These are phyloP conservation scores for Lasioglossum villosulum DNA, from an alignment of 2,888 invertebrate genomes.

Conservation along the genomic window DNA sequence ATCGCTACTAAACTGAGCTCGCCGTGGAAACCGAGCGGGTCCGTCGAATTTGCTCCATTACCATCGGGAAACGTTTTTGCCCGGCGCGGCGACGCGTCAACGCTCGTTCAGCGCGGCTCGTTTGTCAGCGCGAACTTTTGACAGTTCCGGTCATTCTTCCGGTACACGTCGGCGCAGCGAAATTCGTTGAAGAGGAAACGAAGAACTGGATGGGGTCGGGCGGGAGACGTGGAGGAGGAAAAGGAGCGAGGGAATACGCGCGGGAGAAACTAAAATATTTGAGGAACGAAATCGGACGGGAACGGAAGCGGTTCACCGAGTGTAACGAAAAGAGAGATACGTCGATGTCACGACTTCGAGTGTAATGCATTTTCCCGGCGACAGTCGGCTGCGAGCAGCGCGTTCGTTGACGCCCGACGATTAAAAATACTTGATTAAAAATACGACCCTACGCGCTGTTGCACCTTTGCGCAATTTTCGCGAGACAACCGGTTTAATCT, in stretches of 20 bases:
- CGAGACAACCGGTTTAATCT: not conserved
- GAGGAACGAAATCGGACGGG: not conserved
- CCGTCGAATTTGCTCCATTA: conserved; percentile 43
- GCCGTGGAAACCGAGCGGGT: not conserved
- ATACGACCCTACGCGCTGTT: not conserved
- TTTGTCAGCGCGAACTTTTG: conserved; percentile 48
- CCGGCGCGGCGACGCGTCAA: conserved; percentile 9
- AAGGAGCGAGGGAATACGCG: not conserved
- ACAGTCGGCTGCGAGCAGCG: not conserved
- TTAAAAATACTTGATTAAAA: conserved; percentile 33
- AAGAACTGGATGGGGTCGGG: not conserved
- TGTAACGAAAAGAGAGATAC: not conserved
- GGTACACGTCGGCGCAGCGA: not conserved
- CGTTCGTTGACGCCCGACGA: conserved; percentile 4
- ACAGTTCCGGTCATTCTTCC: conserved; percentile 35
- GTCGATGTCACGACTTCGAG: not conserved
- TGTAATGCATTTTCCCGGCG: not conserved
- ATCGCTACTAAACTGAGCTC: not conserved
- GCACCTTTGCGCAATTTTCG: not conserved
- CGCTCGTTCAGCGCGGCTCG: conserved; percentile 24
- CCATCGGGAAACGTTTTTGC: conserved; percentile 48
- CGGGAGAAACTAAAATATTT: conserved; percentile 32
- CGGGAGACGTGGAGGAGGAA: not conserved
- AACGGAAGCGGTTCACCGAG: conserved; percentile 22
- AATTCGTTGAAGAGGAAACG: conserved; percentile 24